Conservation (phyloP, 2,113 vertebrate species). For the Mandrillus leucophaeus region DNA sequence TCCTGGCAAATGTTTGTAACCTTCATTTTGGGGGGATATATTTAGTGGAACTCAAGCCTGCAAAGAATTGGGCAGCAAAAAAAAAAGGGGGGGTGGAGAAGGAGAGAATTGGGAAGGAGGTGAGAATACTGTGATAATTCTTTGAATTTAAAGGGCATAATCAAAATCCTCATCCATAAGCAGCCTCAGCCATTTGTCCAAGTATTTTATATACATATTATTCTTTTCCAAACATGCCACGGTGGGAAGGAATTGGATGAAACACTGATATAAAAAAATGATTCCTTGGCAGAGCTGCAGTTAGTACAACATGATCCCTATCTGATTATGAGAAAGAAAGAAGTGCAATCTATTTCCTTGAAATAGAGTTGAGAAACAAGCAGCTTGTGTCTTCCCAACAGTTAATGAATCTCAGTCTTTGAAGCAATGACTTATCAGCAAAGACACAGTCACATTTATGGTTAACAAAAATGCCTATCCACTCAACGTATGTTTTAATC, state of each 20-base stretch:
- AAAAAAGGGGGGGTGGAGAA: rapidly evolving
- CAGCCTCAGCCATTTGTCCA: background rate
- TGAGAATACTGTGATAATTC: background rate
- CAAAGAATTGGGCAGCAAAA: background rate
- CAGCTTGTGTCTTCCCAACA: background rate
- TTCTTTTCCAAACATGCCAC: background rate
- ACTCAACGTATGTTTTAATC: background rate
- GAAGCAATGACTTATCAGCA: background rate
- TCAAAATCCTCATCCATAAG: background rate
- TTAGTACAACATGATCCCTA: background rate
- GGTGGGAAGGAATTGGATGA: background rate
- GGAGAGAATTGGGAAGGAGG: background rate
- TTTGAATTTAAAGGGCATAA: background rate
- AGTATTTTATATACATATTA: background rate
- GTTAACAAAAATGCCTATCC: background rate
- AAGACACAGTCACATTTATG: background rate
- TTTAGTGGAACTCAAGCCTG: background rate
- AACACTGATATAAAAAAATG: background rate
- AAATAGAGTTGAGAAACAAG: background rate
- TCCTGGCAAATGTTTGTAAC: background rate
- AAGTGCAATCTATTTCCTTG: background rate
- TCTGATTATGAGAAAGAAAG: background rate
- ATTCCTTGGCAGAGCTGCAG: background rate
- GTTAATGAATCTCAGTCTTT: background rate
- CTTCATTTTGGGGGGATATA: background rate